Evolutionary conservation across 2,888 invertebrate species (phyloP), one percentile per base, ranked within the genome.

Genomic region (Nomada fabriciana): DNA sequence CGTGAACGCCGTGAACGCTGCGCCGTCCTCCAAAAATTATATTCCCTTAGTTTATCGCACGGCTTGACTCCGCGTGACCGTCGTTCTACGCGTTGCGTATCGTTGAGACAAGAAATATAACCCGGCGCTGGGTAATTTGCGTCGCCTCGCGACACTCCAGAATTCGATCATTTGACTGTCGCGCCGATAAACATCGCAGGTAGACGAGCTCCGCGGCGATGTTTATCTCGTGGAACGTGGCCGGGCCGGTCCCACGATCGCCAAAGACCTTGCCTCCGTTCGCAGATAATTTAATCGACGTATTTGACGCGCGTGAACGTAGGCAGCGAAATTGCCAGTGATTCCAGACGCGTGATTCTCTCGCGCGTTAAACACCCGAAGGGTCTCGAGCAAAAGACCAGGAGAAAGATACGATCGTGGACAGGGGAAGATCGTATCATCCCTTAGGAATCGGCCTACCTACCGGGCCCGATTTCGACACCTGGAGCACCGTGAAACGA

Each of bases 401-500:
- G 55, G 0, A 42, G 20, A 68, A 25, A 64, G 83, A 83, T 77
- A 77, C 25, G 50, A 77, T 83, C 83, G 57, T 20, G 50, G 55
- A 75, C 55, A 29, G 50, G 83, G 77, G 83, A 70, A 76, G 82
- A 82, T 82, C 82, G 82, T 83, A 83, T 82, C 83, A 75, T 83
- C 80, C 84, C 84, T 75, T 50, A 23, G 61, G 72, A 55, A 67
- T 69, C 70, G 50, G 57, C 4, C 68, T 36, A 5, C 25, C 68
- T 3, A 11, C 60, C 55, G 57, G 29, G 61, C 20, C 25, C 53
- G 60, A 50, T 65, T 75, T 72, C 76, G 76, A 74, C 75, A 77
- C 81, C 71, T 85, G 85, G 86, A 88, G 83, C 85, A 86, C 85
- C 89, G 88, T 90, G 88, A 91, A 91, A 90, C 89, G 70, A 75